Base-by-base conservation (phyloP, 1,140 invertebrate genomes). In the Pseudomyrmex flavicornis region DNA sequence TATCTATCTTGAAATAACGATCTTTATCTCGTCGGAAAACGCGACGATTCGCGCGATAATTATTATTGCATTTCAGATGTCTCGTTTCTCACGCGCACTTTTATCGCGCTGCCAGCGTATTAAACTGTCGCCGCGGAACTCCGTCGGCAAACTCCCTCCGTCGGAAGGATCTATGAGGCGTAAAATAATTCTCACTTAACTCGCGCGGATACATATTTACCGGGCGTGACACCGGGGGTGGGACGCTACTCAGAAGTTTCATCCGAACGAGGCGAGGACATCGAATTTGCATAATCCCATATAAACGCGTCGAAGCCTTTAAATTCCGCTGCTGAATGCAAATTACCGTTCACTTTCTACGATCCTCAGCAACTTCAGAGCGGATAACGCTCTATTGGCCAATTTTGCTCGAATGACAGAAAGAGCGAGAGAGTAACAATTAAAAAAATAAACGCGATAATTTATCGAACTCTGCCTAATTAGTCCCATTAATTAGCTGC, bases 121-220 rank as follows among this genome's bases (percentile, higher is more conserved):
- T 77, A 77, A 77, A 77, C 63, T 22, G 17, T 56, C 62, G 26
- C 35, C 4, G 13, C 46, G 35, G 9, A n/a, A 54, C 13, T 44
- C 68, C 13, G 13, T 22, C 22, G 35, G 35, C 13, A n/a, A 22
- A 48, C 56, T 69, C 9, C 52, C 20, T 13, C 63, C 20, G 52
- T 58, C 26, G 44, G 63, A 69, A 26, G 44, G 20, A 79, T 79
- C 65, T 79, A 79, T 70, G 76, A 69, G 54, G 65, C 65, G 26
- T 56, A 82, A 82, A 82, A 74, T 82, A 74, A 72, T 74, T 52
- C 68, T 75, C 68, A 62, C 68, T 70, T 73, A 82, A 82, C 69
- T 82, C 56, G 69, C 35, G 35, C 26, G 46, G 68, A 82, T 72
- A 72, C 58, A 63, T 82, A 82, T 82, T 74, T 82, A 72, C 58